Evolutionary conservation across 2,113 vertebrate species (phyloP), one percentile per base, ranked within the genome.

Genomic region (Scalopus aquaticus): DNA sequence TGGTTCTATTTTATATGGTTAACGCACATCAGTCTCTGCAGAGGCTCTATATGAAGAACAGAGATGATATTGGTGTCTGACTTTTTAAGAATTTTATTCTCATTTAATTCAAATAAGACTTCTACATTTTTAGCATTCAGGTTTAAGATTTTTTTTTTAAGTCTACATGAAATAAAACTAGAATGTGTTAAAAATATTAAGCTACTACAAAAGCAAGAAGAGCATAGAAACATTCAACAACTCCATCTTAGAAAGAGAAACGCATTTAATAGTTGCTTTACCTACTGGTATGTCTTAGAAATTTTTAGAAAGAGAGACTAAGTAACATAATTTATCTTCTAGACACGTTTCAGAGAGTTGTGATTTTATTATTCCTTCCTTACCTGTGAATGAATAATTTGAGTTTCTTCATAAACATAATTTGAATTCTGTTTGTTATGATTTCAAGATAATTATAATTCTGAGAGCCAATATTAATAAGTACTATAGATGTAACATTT

Each of bases 61-160:
- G 32, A 39, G 26, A 44, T 58, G 22, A 12, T 32, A 56, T 65
- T 46, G 73, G 10, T 64, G 5, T 28, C 19, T 49, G 37, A 35
- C 6, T 0, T 22, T 69, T 64, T 93, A 72, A 72, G 20, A 60
- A 54, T 5, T 49, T 90, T 85, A 69, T 35, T 91, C 12, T 79
- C 15, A 60, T 76, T 67, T 73, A 54, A 79, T 54, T 95, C 37
- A 20, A 80, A 44, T 72, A 73, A 93, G 28, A 76, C 1, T 30
- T 73, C 3, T 72, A 44, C 3, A 30, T 70, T 42, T 74, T 70
- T 73, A 85, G 26, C 37, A 5, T 32, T 65, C 54, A 49, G 35
- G 12, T 85, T 96, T 92, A 81, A 70, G 44, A 60, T 90, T 70
- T 76, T 28, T 70, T 39, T 72, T 24, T 85, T 44, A 90, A 78